phyloP scores from a whole-genome alignment of 2,888 invertebrate species.

The Rhagium mordax region DNA sequence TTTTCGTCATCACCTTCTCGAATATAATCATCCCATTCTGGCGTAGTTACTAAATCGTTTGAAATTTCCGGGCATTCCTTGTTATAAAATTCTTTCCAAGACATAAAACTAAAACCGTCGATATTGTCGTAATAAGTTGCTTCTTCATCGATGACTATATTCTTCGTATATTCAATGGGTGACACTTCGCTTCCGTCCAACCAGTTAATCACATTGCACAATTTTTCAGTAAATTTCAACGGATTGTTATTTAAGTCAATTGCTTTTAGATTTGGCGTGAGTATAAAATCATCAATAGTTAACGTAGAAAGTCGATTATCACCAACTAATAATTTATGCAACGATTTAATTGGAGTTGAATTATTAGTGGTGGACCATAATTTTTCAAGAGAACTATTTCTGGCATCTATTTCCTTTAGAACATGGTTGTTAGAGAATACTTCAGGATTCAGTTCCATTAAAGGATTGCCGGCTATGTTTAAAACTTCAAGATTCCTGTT shows the following conservation, averaged over 20 bases:
- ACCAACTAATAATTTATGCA: conserved; percentile 73
- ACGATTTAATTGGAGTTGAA: conserved; percentile 51
- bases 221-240: conserved; percentile 79
- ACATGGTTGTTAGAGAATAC: conserved; percentile 77
- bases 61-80: conserved; percentile 45
- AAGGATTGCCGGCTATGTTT: conserved; percentile 81
- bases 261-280: conserved; percentile 74
- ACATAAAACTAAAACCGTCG: conserved; percentile 48
- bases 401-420: conserved; percentile 80
- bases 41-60: conserved; percentile 8
- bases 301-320: conserved; percentile 75
- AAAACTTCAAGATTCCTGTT: conserved; percentile 79
- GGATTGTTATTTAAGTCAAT: conserved; percentile 79
- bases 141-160: conserved; percentile 49
- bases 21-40: not conserved
- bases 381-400: conserved; percentile 78
- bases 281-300: conserved; percentile 74
- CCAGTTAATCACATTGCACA: conserved; percentile 79
- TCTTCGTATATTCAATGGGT: conserved; percentile 67
- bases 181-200: conserved; percentile 75
- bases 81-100: conserved; percentile 50
- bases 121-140: conserved; percentile 50
- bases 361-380: conserved; percentile 73
- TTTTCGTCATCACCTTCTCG: conserved; percentile 36
- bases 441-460: conserved; percentile 76